Evolutionary conservation across 2,113 vertebrate species (phyloP), one percentile per base, ranked within the genome.

Genomic region (Aplodontia rufa): DNA sequence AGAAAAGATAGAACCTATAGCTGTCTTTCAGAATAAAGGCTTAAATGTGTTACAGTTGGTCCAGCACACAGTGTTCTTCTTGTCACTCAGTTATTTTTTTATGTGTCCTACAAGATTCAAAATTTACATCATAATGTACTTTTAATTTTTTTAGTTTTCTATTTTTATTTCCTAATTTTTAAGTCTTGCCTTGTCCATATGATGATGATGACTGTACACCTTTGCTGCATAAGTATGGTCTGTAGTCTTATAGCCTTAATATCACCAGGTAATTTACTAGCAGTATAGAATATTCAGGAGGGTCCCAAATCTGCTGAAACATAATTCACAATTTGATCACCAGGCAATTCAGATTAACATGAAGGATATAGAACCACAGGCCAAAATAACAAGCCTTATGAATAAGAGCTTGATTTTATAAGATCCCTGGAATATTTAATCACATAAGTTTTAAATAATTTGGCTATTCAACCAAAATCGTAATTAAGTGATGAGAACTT

Each of bases 391-490:
- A 78, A 26, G 5, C 10, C 49, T 91, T 88, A 28, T 85, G 9
- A 32, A 58, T 83, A 60, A 45, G 19, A 95, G 16, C 58, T 17
- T 91, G 16, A 17, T 80, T 53, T 62, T 30, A 13, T 37, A 87
- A 74, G 22, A 37, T 13, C 2, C 10, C 64, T 69, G 40, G 32
- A 88, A 88, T 93, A 85, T 60, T 40, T 89, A 80, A 22, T 69
- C 71, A 60, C 5, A 76, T 49, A 87, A 12, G 35, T 8, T 96
- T 93, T 62, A 2, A 89, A 66, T 42, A n/a, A 1, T 93, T 84
- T 80, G 12, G 81, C 20, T 87, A 30, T 76, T 71, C 93, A 88
- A 53, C 47, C 32, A 87, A 92, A 90, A 71, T 72, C 28, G 88
- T 60, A 94, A 66, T 9, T 58, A 93, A 22, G 78, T 94, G 16